Conservation (phyloP, 2,113 vertebrate genomes). For the Collichthys lucidus region DNA sequence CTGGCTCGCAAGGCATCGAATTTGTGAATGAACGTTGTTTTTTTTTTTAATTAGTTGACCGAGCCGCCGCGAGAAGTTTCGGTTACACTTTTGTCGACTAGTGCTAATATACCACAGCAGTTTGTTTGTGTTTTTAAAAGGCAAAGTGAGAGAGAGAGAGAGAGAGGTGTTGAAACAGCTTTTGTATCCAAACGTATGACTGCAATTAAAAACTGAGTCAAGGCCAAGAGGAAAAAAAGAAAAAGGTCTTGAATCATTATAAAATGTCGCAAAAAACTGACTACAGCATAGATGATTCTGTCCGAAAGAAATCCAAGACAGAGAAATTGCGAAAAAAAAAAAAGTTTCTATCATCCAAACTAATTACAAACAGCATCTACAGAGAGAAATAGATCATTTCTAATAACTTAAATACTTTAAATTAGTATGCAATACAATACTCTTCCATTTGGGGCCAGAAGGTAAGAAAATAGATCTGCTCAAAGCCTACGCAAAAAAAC, state of each 20-base stretch:
- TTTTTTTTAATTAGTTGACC: constrained; percentile 13
- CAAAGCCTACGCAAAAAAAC: constrained; percentile 37
- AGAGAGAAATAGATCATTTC: constrained; percentile 73
- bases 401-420: constrained; percentile 87
- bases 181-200: constrained; percentile 47
- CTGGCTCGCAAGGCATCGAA: constrained; percentile 51
- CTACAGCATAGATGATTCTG: constrained; percentile 77
- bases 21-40: constrained; percentile 15
- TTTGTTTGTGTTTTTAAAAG: constrained; percentile 54
- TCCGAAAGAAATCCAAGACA: constrained; percentile 56
- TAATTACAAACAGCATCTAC: constrained; percentile 78
- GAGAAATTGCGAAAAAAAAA: constrained; percentile 20
- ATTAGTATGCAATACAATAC: constrained; percentile 79
- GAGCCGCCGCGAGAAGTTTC: constrained; percentile 31
- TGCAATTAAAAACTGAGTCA: constrained; percentile 44
- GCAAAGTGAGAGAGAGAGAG: constrained; percentile 55
- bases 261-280: constrained; percentile 70
- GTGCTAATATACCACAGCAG: constrained; percentile 61
- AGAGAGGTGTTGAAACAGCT: constrained; percentile 48
- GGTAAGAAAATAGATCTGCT: constrained; percentile 71
- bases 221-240: constrained; percentile 44
- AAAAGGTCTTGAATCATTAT: constrained; percentile 51
- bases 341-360: constrained; percentile 57
- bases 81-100: constrained; percentile 18
- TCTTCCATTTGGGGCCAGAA: constrained; percentile 54